phyloP scores from a whole-genome alignment of 2,888 invertebrate genomes.

The Pseudeuparius sepicola region DNA sequence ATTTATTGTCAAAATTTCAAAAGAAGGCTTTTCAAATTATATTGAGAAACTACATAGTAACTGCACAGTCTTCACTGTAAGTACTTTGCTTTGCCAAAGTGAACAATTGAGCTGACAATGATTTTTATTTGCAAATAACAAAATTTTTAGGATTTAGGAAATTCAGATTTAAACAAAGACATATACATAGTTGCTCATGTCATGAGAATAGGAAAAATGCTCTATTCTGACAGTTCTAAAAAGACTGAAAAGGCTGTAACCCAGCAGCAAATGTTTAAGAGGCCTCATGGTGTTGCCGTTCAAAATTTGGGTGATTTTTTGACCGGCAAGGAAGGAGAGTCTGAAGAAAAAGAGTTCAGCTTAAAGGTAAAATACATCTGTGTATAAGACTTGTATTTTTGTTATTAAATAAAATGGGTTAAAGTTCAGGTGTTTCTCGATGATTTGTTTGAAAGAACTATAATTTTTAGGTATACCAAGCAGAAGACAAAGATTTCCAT shows the following conservation, averaged over 20 bases:
- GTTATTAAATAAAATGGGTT: too few species aligned
- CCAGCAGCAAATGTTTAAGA: slow-evolving; percentile 46
- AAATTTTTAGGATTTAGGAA: slow-evolving; percentile 67
- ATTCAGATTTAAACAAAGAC: slow-evolving; percentile 74
- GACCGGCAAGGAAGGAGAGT: slow-evolving; percentile 44
- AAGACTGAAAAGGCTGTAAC: slow-evolving; percentile 38
- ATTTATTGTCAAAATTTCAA: slow-evolving; percentile 79
- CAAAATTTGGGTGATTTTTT: slow-evolving; percentile 61
- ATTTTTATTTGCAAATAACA: too few species aligned
- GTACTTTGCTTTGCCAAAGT: slow-evolving; percentile 12
- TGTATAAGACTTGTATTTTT: too few species aligned
- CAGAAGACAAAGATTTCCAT: slow-evolving; percentile 84
- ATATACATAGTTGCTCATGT: slow-evolving; percentile 84
- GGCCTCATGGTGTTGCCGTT: slow-evolving; percentile 84
- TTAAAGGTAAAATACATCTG: slow-evolving; percentile 49
- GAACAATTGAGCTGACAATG: background rate
- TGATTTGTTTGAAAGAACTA: slow-evolving; percentile 1
- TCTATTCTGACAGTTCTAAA: slow-evolving; percentile 48
- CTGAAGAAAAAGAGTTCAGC: slow-evolving; percentile 67
- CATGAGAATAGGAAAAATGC: slow-evolving; percentile 79
- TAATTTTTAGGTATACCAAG: slow-evolving; percentile 64
- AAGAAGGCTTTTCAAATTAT: slow-evolving; percentile 84
- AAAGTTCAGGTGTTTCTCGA: background rate
- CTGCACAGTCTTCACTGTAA: slow-evolving; percentile 74
- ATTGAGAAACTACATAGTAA: slow-evolving; percentile 79